A percentile compares a stretch with the other conserved stretches of the same genome.
Conservation (phyloP, 1,140 invertebrate genomes). For the Drosophila baimaii region DNA sequence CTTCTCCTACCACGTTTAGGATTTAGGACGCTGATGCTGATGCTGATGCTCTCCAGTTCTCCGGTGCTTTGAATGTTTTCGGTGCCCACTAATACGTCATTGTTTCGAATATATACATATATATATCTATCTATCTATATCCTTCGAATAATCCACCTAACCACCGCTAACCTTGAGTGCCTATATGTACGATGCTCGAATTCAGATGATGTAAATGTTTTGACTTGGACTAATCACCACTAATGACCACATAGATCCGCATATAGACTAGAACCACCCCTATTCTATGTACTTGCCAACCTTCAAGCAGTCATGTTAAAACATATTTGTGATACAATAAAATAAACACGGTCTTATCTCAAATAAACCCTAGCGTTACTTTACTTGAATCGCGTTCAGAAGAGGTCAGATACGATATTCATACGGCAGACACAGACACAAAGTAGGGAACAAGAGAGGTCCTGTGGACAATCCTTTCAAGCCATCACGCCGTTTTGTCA, state of each 20-base stretch:
- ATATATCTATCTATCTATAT: constrained; percentile 18
- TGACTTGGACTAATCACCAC: constrained; percentile 69
- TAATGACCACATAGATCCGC: constrained; percentile 64
- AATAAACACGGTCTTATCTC: constrained; percentile 63
- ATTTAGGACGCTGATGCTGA: constrained; percentile 54
- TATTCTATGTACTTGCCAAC: constrained; percentile 59
- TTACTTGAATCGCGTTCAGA: constrained; percentile 13
- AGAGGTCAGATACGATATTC: constrained; percentile 68
- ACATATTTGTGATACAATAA: constrained; percentile 82
- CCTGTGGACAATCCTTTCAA: background rate
- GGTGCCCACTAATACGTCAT: constrained; percentile 46
- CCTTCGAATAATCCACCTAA: constrained; percentile 47
- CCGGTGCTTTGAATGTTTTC: constrained; percentile 38
- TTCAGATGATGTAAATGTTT: constrained; percentile 64
- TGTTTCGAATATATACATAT: constrained; percentile 35
- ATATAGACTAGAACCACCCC: constrained; percentile 54
- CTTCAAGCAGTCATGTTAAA: constrained; percentile 66
- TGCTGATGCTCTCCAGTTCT: constrained; percentile 17
- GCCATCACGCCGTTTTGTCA: constrained; percentile 27
- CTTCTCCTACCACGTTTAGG: constrained; percentile 92
- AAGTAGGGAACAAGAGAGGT: background rate
- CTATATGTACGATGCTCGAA: constrained; percentile 45
- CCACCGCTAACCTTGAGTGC: constrained; percentile 61
- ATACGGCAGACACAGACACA: constrained; percentile 42
- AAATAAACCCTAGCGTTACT: constrained; percentile 50